A percentile compares a stretch with the other conserved stretches of the same genome.
Conservation (phyloP, 2,797 vertebrate genomes). For the Sparidentex hasta region DNA sequence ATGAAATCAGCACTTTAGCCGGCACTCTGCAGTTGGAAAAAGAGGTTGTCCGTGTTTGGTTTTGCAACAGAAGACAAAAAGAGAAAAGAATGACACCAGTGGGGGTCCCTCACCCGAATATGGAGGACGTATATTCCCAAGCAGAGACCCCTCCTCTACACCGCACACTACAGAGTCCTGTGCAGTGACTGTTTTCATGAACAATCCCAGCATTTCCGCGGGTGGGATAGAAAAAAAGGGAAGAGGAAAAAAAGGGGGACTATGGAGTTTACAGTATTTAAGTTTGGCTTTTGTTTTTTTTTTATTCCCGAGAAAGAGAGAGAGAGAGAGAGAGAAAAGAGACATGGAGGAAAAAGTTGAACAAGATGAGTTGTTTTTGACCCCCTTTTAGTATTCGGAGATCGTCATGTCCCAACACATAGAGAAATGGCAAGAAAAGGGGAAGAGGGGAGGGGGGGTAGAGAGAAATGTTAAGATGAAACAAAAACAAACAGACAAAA, state of each 20-base stretch:
- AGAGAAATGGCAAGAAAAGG: conserved; percentile 59
- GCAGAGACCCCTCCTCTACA: conserved; percentile 95
- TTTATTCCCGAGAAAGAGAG: conserved; percentile 81
- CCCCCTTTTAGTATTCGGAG: conserved; percentile 80
- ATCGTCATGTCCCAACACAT: conserved; percentile 74
- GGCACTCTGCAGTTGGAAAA: conserved; percentile 98
- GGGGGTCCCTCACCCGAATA: conserved; percentile 94
- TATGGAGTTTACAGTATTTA: conserved; percentile 90
- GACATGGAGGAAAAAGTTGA: conserved; percentile 78
- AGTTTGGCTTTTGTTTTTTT: conserved; percentile 77
- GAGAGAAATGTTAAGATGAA: conserved; percentile 51
- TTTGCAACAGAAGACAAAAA: conserved; percentile 99
- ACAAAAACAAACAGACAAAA: conserved; percentile 50
- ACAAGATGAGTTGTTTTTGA: conserved; percentile 78
- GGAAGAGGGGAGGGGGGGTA: neutral
- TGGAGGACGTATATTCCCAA: conserved; percentile 99
- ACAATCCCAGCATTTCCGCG: conserved; percentile 78
- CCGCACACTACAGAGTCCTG: conserved; percentile 95
- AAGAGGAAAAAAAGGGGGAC: conserved; percentile 63
- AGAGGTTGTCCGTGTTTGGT: conserved; percentile 99
- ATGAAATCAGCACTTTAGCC: conserved; percentile 97
- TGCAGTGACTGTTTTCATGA: conserved; percentile 93
- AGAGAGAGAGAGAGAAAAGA: conserved; percentile 73
- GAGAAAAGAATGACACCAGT: conserved; percentile 99
- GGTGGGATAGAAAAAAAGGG: conserved; percentile 59